phyloP scores from a whole-genome alignment of 2,797 vertebrate genomes.

The Calcarius lapponicus region DNA sequence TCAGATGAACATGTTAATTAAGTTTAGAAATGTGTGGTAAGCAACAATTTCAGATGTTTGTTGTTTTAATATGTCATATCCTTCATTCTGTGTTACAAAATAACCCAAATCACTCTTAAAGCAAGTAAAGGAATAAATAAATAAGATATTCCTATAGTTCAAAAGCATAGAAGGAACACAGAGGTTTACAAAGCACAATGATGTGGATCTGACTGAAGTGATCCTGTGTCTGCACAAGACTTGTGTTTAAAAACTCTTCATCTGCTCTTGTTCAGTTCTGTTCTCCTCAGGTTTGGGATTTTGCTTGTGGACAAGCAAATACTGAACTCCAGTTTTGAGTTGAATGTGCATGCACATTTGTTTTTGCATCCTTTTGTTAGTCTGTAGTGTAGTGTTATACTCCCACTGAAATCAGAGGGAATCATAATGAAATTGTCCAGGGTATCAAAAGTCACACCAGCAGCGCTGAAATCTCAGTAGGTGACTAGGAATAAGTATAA shows the following conservation, averaged over 20 bases:
- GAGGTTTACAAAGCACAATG: not conserved
- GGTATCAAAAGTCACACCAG: not conserved
- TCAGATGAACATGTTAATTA: not conserved
- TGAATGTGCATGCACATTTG: not conserved
- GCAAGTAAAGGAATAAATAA: not conserved
- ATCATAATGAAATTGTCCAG: not conserved
- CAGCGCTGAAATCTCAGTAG: not conserved
- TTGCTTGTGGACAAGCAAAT: not conserved
- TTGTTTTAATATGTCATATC: not conserved
- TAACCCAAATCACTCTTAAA: not conserved
- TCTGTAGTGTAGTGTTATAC: not conserved
- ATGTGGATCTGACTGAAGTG: not conserved
- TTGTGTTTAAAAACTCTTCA: not conserved
- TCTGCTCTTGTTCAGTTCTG: not conserved
- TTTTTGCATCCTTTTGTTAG: not conserved
- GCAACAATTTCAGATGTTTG: not conserved
- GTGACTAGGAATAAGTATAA: not conserved
- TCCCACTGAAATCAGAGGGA: not conserved
- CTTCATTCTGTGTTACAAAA: not conserved
- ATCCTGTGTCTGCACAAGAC: not conserved
- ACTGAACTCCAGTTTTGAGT: not conserved
- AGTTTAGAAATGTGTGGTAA: not conserved
- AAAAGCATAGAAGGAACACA: not conserved
- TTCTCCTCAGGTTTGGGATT: not conserved
- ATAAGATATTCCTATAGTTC: not conserved